phyloP scores from a whole-genome alignment of 1,140 invertebrate species.

The Eumeta japonica region DNA sequence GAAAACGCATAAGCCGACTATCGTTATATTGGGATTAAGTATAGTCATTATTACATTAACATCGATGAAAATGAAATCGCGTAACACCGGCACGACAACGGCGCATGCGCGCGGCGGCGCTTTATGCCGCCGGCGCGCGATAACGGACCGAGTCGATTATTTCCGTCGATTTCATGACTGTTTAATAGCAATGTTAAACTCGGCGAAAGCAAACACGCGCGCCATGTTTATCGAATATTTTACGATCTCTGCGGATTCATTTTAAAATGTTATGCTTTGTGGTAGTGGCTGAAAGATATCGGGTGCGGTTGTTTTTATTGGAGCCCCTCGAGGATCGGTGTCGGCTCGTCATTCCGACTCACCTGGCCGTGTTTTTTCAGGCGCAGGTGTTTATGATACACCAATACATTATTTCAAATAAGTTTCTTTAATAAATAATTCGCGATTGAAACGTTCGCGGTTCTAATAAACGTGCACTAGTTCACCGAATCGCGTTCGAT shows the following conservation, averaged over 20 bases:
- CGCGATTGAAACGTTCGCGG: slow-evolving; percentile 25
- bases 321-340: slow-evolving; percentile 39
- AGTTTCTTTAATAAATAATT: slow-evolving; percentile 47
- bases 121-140: slow-evolving; percentile 48
- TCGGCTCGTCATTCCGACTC: slow-evolving; percentile 48
- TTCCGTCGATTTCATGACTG: slow-evolving; percentile 55
- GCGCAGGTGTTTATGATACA: slow-evolving; percentile 51
- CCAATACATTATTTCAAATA: slow-evolving; percentile 49
- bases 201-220: slow-evolving; percentile 50
- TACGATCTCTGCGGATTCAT: slow-evolving; percentile 49
- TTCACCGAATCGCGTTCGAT: too few species aligned
- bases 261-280: slow-evolving; percentile 52
- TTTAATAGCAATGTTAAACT: slow-evolving; percentile 56
- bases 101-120: too few species aligned
- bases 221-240: slow-evolving; percentile 56
- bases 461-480: neutral
- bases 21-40: too few species aligned
- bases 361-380: slow-evolving; percentile 50
- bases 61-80: too few species aligned
- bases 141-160: slow-evolving; percentile 55
- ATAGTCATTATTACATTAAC: too few species aligned
- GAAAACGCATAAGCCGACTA: too few species aligned
- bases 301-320: slow-evolving; percentile 54
- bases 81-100: too few species aligned
- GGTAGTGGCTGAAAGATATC: slow-evolving; percentile 42